Percentiles rank a stretch among this genome's conserved stretches.
Conservation (phyloP, 2,888 invertebrate genomes). For the Hybos culiciformis region DNA sequence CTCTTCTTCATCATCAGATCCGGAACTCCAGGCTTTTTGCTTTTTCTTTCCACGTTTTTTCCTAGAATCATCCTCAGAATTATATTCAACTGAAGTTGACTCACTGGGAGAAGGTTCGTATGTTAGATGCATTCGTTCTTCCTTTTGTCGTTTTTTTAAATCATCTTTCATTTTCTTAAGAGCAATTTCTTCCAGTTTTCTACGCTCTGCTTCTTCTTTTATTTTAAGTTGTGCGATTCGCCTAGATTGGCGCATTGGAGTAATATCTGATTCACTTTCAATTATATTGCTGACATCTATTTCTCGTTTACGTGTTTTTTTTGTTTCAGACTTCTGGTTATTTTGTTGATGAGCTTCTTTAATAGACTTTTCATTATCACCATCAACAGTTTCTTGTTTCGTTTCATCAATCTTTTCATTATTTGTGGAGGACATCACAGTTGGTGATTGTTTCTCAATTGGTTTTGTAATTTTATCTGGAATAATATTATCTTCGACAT, state of each 20-base stretch:
- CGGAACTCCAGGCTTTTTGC: slow-evolving; percentile 32
- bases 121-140: slow-evolving; percentile 25
- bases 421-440: not conserved
- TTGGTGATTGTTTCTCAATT: slow-evolving; percentile 5
- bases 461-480: not conserved
- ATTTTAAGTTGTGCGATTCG: slow-evolving; percentile 80
- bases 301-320: slow-evolving; percentile 15
- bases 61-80: slow-evolving; percentile 28
- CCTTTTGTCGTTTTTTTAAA: slow-evolving; percentile 40
- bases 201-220: slow-evolving; percentile 66
- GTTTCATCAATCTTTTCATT: not conserved
- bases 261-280: slow-evolving; percentile 26
- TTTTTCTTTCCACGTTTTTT: slow-evolving; percentile 30
- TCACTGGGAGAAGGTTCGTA: slow-evolving; percentile 26
- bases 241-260: slow-evolving; percentile 58
- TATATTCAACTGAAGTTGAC: slow-evolving; percentile 21
- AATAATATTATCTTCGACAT: not conserved
- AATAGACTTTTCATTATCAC: no score
- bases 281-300: slow-evolving; percentile 32
- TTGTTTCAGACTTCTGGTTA: no score
- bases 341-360: no score
- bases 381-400: slow-evolving; percentile 13
- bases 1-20: slow-evolving; percentile 34
- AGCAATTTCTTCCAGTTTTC: slow-evolving; percentile 61
- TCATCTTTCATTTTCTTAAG: slow-evolving; percentile 51